phyloP scores from a whole-genome alignment of 1,140 invertebrate species.

The Drosophila murphyi region DNA sequence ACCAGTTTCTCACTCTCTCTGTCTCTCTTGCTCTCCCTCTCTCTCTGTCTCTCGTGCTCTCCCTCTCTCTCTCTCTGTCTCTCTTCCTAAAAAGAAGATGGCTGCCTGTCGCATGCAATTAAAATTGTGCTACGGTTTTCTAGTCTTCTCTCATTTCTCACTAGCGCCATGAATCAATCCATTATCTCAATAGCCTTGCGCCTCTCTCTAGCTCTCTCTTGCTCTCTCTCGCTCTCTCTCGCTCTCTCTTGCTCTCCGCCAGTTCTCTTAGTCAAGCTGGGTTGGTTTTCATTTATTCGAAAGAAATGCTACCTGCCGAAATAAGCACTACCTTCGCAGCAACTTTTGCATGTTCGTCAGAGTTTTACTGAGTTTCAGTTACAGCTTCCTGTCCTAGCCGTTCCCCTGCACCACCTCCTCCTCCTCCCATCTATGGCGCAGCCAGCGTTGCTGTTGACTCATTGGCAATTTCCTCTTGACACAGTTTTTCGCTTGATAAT shows the following conservation, averaged over 20 bases:
- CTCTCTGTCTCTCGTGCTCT: not conserved
- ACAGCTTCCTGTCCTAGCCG: not conserved
- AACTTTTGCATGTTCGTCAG: not conserved
- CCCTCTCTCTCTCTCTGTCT: not conserved
- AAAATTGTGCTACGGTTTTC: conserved; percentile 2
- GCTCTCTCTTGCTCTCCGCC: no score
- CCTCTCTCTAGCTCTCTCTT: not conserved
- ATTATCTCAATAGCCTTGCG: conserved; percentile 36
- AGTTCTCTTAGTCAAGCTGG: no score
- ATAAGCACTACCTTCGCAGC: not conserved
- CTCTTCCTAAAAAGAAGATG: conserved; percentile 1
- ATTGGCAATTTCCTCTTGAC: conserved; percentile 51
- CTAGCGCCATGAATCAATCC: conserved; percentile 29
- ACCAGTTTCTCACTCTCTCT: not conserved
- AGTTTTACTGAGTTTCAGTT: not conserved
- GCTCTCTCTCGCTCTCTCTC: not conserved
- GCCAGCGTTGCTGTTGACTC: conserved; percentile 16
- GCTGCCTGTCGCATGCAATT: conserved; percentile 4
- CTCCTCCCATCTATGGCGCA: no score
- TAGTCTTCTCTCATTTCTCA: conserved; percentile 7
- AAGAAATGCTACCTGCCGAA: no score
- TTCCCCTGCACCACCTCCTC: not conserved
- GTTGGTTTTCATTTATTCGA: no score
- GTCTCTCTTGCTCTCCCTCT: not conserved
- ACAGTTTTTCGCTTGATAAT: conserved; percentile 27